Base-by-base conservation (phyloP, 2,888 invertebrate genomes). In the Megastigmus dorsalis region DNA sequence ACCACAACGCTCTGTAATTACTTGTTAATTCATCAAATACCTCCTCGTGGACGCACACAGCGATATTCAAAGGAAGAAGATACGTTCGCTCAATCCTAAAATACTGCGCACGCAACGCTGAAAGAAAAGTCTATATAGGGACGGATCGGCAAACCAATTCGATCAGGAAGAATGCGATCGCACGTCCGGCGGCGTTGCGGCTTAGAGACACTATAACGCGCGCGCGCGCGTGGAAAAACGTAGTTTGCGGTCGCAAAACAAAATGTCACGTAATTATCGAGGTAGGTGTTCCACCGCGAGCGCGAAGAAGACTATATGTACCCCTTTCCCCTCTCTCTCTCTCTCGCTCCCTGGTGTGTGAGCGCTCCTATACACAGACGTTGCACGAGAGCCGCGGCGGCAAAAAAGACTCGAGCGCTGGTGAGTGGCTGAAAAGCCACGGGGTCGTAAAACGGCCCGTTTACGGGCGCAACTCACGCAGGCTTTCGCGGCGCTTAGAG, bases 221-320 rank as follows among this genome's bases (percentile, higher is more conserved):
- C n/a, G n/a, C n/a, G n/a, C n/a, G n/a, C n/a, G 78, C 79, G 80
- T 79, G 80, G 81, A 81, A 82, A 81, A 81, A 79, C 81, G 79
- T 77, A n/a, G 77, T 77, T 79, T 80, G 83, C 79, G 81, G 82
- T 80, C 81, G 78, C 83, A 81, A 82, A 84, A 55, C 83, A 82
- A 82, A 84, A 84, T 82, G 82, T 84, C 84, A 82, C 82, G 84
- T 83, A 84, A 84, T 83, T 84, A 84, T 84, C 84, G 80, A 80
- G 80, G 83, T 84, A 83, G 84, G 84, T 83, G 84, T 84, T 84
- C 84, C 79, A 23, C 18, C 18, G 33, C n/a, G 62, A 20, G 23
- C 7, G 33, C 9, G 20, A 38, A 65, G 52, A n/a, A n/a, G n/a
- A n/a, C n/a, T n/a, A n/a, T n/a, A n/a, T n/a, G n/a, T n/a, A n/a